These are phyloP conservation scores for Drosophila neoperkinsi DNA, from an alignment of 2,888 invertebrate genomes.

Conservation along the genomic window DNA sequence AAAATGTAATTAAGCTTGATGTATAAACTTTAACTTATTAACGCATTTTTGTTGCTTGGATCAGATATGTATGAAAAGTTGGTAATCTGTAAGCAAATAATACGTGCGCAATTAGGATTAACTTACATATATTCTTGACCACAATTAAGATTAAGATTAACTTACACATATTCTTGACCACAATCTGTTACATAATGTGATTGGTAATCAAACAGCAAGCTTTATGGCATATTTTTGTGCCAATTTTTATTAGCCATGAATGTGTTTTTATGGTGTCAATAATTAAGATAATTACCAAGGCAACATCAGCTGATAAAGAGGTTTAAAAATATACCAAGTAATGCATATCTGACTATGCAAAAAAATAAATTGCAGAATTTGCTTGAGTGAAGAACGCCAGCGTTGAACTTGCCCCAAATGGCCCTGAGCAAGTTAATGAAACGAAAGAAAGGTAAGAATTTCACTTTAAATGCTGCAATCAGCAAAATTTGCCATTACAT, in stretches of 20 bases:
- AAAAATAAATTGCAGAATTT: conserved; percentile 42
- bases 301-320: conserved; percentile 39
- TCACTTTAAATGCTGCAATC: conserved; percentile 42
- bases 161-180: background rate
- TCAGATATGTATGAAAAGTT: background rate
- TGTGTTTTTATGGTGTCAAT: conserved; percentile 33
- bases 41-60: background rate
- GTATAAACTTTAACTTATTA: conserved; percentile 3
- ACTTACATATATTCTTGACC: background rate
- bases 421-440: conserved; percentile 48
- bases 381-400: conserved; percentile 36
- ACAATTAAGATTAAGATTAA: too few species aligned
- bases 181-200: conserved; percentile 29
- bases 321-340: conserved; percentile 36
- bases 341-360: conserved; percentile 32
- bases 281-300: conserved; percentile 56
- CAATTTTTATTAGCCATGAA: conserved; percentile 9
- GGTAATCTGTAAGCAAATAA: background rate
- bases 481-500: conserved; percentile 25
- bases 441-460: conserved; percentile 52
- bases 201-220: conserved; percentile 54
- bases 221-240: conserved; percentile 46
- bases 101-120: background rate
- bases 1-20: conserved; percentile 1
- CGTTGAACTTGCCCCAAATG: conserved; percentile 58